phyloP scores from a whole-genome alignment of 2,888 invertebrate species.

The Hanleya hanleyi region DNA sequence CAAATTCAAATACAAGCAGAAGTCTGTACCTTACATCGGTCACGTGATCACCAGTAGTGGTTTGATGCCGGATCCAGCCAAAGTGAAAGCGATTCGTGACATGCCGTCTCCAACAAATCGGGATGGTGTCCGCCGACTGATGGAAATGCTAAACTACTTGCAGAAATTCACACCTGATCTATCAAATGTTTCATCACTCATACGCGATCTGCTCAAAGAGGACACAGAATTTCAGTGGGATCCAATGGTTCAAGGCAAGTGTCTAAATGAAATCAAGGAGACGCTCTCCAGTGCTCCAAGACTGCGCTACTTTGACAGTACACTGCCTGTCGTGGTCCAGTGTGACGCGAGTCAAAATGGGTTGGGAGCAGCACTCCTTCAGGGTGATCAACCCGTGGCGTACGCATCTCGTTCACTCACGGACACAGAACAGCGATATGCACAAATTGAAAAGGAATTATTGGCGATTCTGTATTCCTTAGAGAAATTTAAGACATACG shows the following conservation, averaged over 20 bases:
- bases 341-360: constrained; percentile 35
- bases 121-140: constrained; percentile 23
- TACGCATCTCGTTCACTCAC: constrained; percentile 40
- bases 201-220: constrained; percentile 23
- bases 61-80: constrained; percentile 28
- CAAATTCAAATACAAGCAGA: constrained; percentile 14
- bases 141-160: constrained; percentile 32
- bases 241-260: constrained; percentile 13
- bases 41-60: constrained; percentile 26
- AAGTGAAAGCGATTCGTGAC: constrained; percentile 28
- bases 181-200: constrained; percentile 23
- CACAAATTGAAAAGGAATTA: constrained; percentile 40
- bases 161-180: constrained; percentile 32
- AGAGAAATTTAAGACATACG: constrained; percentile 34
- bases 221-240: constrained; percentile 24
- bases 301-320: constrained; percentile 20
- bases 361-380: constrained; percentile 16
- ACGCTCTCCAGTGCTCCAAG: constrained; percentile 23
- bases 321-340: constrained; percentile 17
- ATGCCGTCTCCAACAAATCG: constrained; percentile 30
- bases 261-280: constrained; percentile 27
- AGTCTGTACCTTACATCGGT: constrained; percentile 28
- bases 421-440: constrained; percentile 31
- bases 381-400: constrained; percentile 38
- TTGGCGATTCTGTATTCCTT: constrained; percentile 32